phyloP scores from a whole-genome alignment of 1,140 invertebrate genomes.

The Cryptotermes secundus region DNA sequence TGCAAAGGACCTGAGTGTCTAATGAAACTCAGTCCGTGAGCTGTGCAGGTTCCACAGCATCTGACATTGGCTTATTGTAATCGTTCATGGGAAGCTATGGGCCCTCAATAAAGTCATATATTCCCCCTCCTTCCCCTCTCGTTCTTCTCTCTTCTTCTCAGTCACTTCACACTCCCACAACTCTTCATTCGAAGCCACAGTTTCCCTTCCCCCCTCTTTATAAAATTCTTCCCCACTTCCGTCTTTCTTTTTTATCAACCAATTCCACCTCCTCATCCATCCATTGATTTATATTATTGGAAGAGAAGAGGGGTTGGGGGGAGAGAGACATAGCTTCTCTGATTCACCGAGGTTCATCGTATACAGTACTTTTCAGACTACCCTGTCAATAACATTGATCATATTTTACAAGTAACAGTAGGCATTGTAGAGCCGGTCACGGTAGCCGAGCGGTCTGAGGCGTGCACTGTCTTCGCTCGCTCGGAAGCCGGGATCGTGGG shows the following conservation, averaged over 20 bases:
- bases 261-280: constrained; percentile 18
- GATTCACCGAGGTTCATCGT: neutral
- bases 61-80: neutral
- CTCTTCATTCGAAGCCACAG: neutral
- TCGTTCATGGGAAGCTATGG: neutral
- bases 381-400: neutral
- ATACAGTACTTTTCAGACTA: neutral
- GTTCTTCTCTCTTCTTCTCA: neutral
- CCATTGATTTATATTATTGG: constrained; percentile 20
- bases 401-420: too few relatives aligned
- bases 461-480: too few relatives aligned
- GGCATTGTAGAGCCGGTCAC: too few relatives aligned
- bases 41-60: neutral
- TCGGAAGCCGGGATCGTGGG: too few relatives aligned
- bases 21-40: too few relatives aligned
- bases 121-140: neutral
- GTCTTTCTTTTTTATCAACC: constrained; percentile 7
- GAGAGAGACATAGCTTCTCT: neutral
- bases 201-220: neutral
- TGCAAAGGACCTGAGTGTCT: too few relatives aligned
- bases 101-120: constrained; percentile 7
- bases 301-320: neutral
- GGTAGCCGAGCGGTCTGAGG: too few relatives aligned
- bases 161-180: constrained; percentile 8
- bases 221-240: neutral